These are phyloP conservation scores for Xiphophorus couchianus DNA, from an alignment of 2,113 vertebrate genomes.

Conservation along the genomic window DNA sequence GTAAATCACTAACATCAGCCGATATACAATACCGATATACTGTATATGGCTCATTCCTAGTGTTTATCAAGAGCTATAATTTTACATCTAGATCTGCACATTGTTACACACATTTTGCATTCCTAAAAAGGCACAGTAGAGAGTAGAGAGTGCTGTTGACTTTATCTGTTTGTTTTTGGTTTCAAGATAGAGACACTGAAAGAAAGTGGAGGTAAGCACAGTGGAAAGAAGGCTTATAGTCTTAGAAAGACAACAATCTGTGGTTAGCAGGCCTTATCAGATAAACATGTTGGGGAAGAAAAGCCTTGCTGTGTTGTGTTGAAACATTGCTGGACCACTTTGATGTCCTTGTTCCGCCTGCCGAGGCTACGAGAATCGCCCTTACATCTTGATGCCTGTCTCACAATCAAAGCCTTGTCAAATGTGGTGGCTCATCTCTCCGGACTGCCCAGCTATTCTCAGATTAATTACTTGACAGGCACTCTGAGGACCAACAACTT, in stretches of 20 bases:
- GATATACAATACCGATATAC: no score
- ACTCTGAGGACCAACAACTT: slow-evolving; percentile 49
- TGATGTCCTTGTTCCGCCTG: slow-evolving; percentile 56
- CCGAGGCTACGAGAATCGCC: slow-evolving; percentile 48
- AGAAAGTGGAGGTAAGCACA: background rate
- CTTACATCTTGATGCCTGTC: slow-evolving; percentile 58
- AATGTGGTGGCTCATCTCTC: slow-evolving; percentile 41
- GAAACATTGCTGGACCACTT: slow-evolving; percentile 51
- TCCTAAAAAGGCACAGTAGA: no score
- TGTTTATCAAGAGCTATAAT: no score
- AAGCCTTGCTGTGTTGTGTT: slow-evolving; percentile 46
- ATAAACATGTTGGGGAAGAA: slow-evolving; percentile 67
- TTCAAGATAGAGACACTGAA: background rate
- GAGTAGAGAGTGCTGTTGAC: no score
- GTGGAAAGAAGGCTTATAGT: slow-evolving; percentile 45
- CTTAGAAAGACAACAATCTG: slow-evolving; percentile 51
- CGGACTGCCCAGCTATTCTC: slow-evolving; percentile 47
- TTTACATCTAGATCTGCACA: no score
- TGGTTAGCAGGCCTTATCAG: slow-evolving; percentile 58
- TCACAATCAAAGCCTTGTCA: slow-evolving; percentile 59
- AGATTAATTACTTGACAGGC: slow-evolving; percentile 64
- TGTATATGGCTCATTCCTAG: no score
- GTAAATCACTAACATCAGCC: no score
- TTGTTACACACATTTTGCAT: no score
- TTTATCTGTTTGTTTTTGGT: no score